Evolutionary conservation across 2,888 invertebrate species (phyloP).

Genomic region (Melieria crassipennis): DNA sequence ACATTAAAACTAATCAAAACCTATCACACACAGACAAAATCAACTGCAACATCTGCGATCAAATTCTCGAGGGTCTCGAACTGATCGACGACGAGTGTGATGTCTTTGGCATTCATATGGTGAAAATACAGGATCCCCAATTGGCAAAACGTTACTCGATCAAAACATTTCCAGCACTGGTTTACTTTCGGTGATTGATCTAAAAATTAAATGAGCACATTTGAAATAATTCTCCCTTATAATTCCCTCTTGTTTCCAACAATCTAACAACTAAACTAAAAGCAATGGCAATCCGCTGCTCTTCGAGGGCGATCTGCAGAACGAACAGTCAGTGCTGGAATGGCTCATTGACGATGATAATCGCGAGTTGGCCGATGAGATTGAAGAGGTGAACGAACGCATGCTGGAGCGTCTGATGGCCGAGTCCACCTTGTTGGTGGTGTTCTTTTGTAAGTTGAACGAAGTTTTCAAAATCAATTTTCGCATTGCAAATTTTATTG

Average conservation of each 20-base stretch:
- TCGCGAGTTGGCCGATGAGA: slow-evolving; percentile 91
- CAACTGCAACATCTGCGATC: slow-evolving; percentile 91
- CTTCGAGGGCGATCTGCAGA: slow-evolving; percentile 91
- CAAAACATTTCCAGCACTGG: slow-evolving; percentile 92
- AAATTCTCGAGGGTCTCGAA: slow-evolving; percentile 87
- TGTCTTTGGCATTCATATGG: slow-evolving; percentile 92
- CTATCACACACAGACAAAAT: slow-evolving; percentile 75
- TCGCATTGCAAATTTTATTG: no score
- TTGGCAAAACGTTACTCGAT: slow-evolving; percentile 92
- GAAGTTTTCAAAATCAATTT: background rate
- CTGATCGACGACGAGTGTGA: slow-evolving; percentile 92
- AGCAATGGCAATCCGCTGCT: slow-evolving; percentile 89
- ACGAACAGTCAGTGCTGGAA: slow-evolving; percentile 90
- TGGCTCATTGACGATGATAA: slow-evolving; percentile 95
- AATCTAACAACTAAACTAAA: slow-evolving; percentile 25
- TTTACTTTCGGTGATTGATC: slow-evolving; percentile 79
- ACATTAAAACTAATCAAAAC: no score
- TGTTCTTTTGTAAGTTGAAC: slow-evolving; percentile 85
- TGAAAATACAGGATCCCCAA: slow-evolving; percentile 91
- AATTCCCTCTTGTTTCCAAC: background rate
- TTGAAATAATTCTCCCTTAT: slow-evolving; percentile 6
- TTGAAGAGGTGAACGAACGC: slow-evolving; percentile 89
- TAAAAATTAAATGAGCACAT: background rate
- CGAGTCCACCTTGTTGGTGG: slow-evolving; percentile 87
- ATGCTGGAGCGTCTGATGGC: slow-evolving; percentile 87